Conservation (phyloP, 2,888 invertebrate genomes). For the Podotricha telesiphe region DNA sequence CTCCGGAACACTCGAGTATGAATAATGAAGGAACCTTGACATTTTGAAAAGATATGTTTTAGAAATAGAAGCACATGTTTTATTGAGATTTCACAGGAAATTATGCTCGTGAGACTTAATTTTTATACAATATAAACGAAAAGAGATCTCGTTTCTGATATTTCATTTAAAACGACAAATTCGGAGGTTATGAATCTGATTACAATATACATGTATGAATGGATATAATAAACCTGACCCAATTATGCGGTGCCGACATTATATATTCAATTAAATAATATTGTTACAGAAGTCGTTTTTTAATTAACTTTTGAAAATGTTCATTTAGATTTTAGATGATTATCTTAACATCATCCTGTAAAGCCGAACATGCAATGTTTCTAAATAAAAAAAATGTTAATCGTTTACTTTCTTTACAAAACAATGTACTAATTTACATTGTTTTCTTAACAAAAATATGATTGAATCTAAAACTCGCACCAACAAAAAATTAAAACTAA, state of each 20-base stretch:
- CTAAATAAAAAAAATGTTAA: too few species aligned
- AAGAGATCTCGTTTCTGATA: not conserved
- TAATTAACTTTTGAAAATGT: too few species aligned
- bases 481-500: not conserved
- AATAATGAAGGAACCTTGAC: constrained; percentile 26
- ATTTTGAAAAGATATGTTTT: constrained; percentile 9
- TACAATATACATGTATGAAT: too few species aligned
- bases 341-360: too few species aligned
- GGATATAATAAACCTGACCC: not conserved
- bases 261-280: too few species aligned
- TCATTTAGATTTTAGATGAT: too few species aligned
- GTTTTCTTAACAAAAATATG: not conserved
- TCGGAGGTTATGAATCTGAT: not conserved
- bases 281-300: too few species aligned
- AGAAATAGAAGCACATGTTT: not conserved
- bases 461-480: not conserved
- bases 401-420: too few species aligned
- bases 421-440: too few species aligned
- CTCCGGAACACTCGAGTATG: constrained; percentile 24
- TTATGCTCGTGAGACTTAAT: not conserved
- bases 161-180: not conserved
- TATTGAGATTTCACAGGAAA: not conserved
- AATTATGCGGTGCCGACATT: not conserved
- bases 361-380: too few species aligned
- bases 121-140: not conserved